Percentiles rank a stretch among this genome's conserved stretches.
These are phyloP conservation scores for Seriola quinqueradiata DNA, from an alignment of 2,113 vertebrate species.

Conservation along the genomic window DNA sequence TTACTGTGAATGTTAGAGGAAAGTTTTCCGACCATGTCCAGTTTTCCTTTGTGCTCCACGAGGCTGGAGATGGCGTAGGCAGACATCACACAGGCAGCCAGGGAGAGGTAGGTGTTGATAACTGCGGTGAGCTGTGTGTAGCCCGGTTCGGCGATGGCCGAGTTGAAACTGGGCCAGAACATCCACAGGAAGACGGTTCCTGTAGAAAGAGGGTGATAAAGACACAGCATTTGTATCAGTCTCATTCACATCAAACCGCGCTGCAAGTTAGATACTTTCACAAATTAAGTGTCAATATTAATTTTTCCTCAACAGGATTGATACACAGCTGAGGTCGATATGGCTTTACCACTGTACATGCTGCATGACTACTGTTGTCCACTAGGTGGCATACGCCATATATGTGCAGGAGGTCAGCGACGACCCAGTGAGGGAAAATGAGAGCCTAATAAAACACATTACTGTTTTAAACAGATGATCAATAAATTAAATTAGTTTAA, in stretches of 20 bases:
- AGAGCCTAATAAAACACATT: background rate
- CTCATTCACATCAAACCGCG: background rate
- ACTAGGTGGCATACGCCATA: slow-evolving; percentile 53
- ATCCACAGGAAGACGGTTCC: slow-evolving; percentile 91
- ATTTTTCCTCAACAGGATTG: too few species aligned
- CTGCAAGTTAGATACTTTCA: background rate
- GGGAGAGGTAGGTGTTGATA: slow-evolving; percentile 93
- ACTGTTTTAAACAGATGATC: background rate
- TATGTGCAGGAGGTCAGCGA: slow-evolving; percentile 1
- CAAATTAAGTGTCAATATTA: background rate
- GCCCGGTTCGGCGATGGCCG: slow-evolving; percentile 82
- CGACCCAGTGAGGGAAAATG: background rate
- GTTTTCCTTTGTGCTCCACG: slow-evolving; percentile 89
- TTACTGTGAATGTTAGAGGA: background rate
- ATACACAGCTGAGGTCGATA: background rate
- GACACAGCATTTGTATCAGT: background rate
- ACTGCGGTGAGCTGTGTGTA: slow-evolving; percentile 80
- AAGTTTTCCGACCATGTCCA: slow-evolving; percentile 90
- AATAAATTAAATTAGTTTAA: background rate
- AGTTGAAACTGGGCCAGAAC: slow-evolving; percentile 99
- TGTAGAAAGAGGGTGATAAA: slow-evolving; percentile 32
- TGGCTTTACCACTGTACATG: background rate
- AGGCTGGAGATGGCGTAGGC: slow-evolving; percentile 93
- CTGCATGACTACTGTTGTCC: slow-evolving; percentile 45
- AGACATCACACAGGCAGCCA: slow-evolving; percentile 89